These are phyloP conservation scores for Trichopoda pennipes DNA, from an alignment of 2,888 invertebrate genomes.

Conservation along the genomic window DNA sequence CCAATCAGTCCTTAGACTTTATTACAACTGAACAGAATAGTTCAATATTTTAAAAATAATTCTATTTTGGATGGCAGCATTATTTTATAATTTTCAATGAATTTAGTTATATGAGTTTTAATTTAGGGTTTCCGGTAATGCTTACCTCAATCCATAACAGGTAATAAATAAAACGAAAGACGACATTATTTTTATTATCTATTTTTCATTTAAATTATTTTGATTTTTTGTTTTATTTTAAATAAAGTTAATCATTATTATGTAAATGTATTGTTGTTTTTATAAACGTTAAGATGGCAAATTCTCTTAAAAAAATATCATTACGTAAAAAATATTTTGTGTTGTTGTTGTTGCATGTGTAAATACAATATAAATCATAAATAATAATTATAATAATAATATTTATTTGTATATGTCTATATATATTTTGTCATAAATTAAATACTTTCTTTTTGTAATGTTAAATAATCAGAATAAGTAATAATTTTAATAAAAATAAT, in stretches of 20 bases:
- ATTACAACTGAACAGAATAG: too few species aligned
- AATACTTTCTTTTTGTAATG: constrained; percentile 41
- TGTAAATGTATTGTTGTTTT: constrained; percentile 63
- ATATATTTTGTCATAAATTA: constrained; percentile 51
- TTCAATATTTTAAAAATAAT: too few species aligned
- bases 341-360: constrained; percentile 63
- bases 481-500: constrained; percentile 41
- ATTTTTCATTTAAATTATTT: constrained; percentile 67
- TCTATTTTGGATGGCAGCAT: too few species aligned
- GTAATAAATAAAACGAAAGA: not conserved
- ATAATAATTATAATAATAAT: constrained; percentile 56
- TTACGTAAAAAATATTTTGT: constrained; percentile 67
- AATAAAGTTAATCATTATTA: constrained; percentile 60
- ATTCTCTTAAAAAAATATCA: constrained; percentile 65
- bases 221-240: constrained; percentile 62
- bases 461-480: constrained; percentile 65
- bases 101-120: too few species aligned
- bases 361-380: constrained; percentile 65
- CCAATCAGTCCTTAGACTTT: too few species aligned
- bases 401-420: constrained; percentile 35
- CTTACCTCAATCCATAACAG: not conserved
- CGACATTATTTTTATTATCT: constrained; percentile 38
- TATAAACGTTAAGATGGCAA: constrained; percentile 68
- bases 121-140: not conserved
- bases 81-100: too few species aligned